These are phyloP conservation scores for Tuta absoluta DNA, from an alignment of 2,888 invertebrate species.

Conservation along the genomic window DNA sequence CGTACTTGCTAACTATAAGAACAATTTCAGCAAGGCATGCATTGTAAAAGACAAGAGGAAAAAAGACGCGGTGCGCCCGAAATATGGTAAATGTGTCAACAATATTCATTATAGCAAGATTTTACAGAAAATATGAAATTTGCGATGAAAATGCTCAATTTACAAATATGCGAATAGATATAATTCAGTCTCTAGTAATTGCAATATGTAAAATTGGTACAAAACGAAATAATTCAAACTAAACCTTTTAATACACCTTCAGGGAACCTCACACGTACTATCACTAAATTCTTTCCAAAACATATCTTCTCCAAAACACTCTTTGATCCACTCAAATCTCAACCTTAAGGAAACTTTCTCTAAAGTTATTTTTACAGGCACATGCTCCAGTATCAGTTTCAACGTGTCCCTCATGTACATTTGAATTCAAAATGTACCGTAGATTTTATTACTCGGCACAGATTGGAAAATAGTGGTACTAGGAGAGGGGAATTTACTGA, in stretches of 20 bases:
- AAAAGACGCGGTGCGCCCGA: no score
- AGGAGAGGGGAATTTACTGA: constrained; percentile 23
- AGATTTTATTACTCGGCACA: constrained; percentile 61
- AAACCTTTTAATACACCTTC: neutral
- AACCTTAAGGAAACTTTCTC: neutral
- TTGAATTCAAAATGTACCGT: constrained; percentile 54
- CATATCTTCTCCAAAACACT: constrained; percentile 35
- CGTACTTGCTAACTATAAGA: no score
- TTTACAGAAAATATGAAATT: no score
- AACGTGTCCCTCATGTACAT: constrained; percentile 49
- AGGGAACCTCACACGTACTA: neutral
- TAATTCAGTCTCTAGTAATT: no score
- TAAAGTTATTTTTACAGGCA: neutral
- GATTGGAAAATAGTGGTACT: constrained; percentile 51
- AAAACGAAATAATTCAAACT: neutral
- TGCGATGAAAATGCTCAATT: no score
- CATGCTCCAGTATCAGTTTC: constrained; percentile 1
- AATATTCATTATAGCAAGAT: no score
- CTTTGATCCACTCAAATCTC: neutral
- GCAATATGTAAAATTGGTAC: no score
- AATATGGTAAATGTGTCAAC: no score
- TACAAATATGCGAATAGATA: no score
- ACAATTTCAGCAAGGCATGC: no score
- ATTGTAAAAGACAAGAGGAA: no score
- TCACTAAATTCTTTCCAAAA: constrained; percentile 22